Evolutionary conservation across 2,113 vertebrate genomes (phyloP), one percentile per base, ranked within the genome.

Genomic region (Nothocercus julius): DNA sequence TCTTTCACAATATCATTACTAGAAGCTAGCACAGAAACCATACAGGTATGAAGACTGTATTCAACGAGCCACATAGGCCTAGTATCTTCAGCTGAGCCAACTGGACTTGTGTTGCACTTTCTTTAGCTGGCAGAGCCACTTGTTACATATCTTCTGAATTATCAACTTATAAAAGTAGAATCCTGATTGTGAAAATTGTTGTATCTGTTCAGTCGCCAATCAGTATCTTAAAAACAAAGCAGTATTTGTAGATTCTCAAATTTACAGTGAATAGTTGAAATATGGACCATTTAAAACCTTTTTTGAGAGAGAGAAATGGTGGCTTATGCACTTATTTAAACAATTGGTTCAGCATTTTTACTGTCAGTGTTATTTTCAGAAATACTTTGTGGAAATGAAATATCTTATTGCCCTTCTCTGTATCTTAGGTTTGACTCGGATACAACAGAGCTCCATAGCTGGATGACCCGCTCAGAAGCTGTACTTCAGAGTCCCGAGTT

Each of bases 391-490:
- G 34, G 34, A 24, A 91, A 51, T 22, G 21, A 70, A 89, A 92
- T 32, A 59, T 32, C 32, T 68, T 30, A 3, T 3, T 84, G 28
- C 63, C 4, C 86, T 86, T 92, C 73, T 95, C 24, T 89, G 63
- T 93, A 22, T 75, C 69, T 58, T 96, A 99, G 99, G 97, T 99
- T 99, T 97, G 99, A 99, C 87, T 98, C 98, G 4, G 99, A 99
- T 90, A 99, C 98, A 92, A 99, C 99, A 27, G 99, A 99, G 97
- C 98, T 99, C 61, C 99, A 99, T 95, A 99, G 99, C 89, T 99
- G 99, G 98, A 99, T 99, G 98, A 99, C 99, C 30, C 98, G 99
- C 6, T 99, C 99, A 10, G 99, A 99, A 98, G 99, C 99, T 42
- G 97, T 98, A 93, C 97, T 99, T 32, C 99, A 99, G 96, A 99